A percentile compares a stretch with the other conserved stretches of the same genome.
Conservation (phyloP, 2,113 vertebrate species). For the Telmatochromis sp. region DNA sequence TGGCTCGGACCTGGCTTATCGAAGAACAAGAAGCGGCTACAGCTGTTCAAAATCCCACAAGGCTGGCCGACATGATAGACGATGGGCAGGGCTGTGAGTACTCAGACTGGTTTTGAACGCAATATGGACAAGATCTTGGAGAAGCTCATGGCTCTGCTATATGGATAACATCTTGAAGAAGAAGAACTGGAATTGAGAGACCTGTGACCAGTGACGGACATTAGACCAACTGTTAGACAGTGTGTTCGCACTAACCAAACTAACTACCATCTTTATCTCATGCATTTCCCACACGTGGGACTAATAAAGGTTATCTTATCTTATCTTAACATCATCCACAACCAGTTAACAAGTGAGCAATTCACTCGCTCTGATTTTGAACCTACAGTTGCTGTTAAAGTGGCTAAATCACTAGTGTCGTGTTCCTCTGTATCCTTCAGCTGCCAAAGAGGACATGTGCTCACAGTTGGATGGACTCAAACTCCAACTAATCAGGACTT, state of each 20-base stretch:
- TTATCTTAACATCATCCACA: not conserved
- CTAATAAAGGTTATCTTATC: not conserved
- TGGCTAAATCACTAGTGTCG: accelerated
- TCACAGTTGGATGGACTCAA: not conserved
- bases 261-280: not conserved
- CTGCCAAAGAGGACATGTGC: not conserved
- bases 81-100: not conserved
- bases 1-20: not conserved
- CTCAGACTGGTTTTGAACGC: accelerated
- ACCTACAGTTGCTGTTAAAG: not conserved
- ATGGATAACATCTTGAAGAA: not conserved
- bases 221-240: not conserved
- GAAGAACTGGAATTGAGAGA: not conserved
- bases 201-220: not conserved
- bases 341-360: not conserved
- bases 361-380: not conserved
- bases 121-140: not conserved
- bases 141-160: not conserved
- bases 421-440: not conserved
- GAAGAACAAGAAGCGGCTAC: not conserved
- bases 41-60: not conserved
- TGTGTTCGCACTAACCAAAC: not conserved
- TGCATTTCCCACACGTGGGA: not conserved
- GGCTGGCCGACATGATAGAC: not conserved
- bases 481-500: not conserved